Conservation (phyloP, 2,797 vertebrate genomes). For the Carduelis carduelis region DNA sequence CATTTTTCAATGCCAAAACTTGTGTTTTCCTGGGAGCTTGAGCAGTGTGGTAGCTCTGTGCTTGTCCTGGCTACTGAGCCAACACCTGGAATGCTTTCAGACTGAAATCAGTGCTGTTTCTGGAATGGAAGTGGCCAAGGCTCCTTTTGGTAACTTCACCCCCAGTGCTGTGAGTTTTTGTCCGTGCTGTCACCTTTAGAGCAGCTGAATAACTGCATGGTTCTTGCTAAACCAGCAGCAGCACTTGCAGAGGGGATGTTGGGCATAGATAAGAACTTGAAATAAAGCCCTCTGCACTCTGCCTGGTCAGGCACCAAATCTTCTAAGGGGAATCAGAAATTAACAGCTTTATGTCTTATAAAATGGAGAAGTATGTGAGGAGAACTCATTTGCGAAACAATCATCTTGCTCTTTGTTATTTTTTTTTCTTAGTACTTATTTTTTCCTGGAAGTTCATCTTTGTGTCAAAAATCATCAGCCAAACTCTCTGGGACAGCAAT, state of each 20-base stretch:
- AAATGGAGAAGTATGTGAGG: neutral
- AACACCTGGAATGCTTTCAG: neutral
- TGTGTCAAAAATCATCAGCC: neutral
- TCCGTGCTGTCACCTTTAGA: neutral
- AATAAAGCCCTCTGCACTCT: neutral
- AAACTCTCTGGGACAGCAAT: neutral
- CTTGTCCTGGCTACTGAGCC: neutral
- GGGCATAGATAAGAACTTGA: fast-evolving
- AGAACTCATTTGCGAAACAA: neutral
- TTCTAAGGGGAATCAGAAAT: neutral
- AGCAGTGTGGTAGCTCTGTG: neutral
- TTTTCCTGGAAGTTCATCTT: neutral
- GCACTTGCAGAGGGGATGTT: neutral
- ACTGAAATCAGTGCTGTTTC: neutral
- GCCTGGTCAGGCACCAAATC: neutral
- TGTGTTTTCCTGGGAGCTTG: neutral
- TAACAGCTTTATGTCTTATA: neutral
- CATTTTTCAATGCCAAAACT: neutral
- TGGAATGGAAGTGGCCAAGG: neutral
- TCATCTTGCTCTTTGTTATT: neutral
- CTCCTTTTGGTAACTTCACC: neutral
- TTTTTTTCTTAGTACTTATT: neutral
- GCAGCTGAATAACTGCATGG: neutral
- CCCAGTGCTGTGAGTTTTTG: neutral
- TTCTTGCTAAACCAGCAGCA: neutral